Base-by-base conservation (phyloP, 2,113 vertebrate genomes). In the Sinocyclocheilus anophthalmus region DNA sequence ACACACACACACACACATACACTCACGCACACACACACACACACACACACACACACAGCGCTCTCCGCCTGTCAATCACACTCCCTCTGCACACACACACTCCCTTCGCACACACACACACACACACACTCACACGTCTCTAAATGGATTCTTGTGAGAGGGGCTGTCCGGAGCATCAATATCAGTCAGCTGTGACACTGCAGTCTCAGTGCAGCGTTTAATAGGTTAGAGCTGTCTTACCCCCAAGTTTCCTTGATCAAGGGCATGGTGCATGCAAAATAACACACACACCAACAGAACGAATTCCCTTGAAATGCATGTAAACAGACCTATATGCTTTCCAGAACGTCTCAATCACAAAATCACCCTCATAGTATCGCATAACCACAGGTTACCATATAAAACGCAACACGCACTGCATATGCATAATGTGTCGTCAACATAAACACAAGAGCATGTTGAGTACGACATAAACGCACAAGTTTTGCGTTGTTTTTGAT, bases 131-230 rank as follows among this genome's bases (percentile, higher is more conserved):
- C 22, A 4, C 20, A 59, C 69, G 76, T 13, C 89, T 90, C 84
- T 61, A 85, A 86, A 88, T 88, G 85, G 85, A 88, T 84, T 89
- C 90, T 86, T 82, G 85, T 8, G 3, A 87, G 85, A 88, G 88
- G 57, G 91, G 88, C 89, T 88, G 92, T 93, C 85, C 88, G 87
- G 86, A 90, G 91, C 93, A 93, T 94, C 92, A 89, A 84, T 93
- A 93, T 92, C 92, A 91, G 91, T 92, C 93, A 94, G 91, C 91
- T 88, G 92, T 94, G 93, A 95, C 94, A 94, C 93, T 95, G 94
- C 94, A 93, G 93, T 94, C 92, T 94, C 88, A 55, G 91, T 91
- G 92, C 91, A 92, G 88, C 90, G 67, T 90, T 93, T 92, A 89
- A 93, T 93, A 89, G 90, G 86, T 88, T 88, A 84, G 48, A 81